Evolutionary conservation across 2,797 vertebrate species (phyloP), one percentile per base, ranked within the genome.

Genomic region (Todus mexicanus): DNA sequence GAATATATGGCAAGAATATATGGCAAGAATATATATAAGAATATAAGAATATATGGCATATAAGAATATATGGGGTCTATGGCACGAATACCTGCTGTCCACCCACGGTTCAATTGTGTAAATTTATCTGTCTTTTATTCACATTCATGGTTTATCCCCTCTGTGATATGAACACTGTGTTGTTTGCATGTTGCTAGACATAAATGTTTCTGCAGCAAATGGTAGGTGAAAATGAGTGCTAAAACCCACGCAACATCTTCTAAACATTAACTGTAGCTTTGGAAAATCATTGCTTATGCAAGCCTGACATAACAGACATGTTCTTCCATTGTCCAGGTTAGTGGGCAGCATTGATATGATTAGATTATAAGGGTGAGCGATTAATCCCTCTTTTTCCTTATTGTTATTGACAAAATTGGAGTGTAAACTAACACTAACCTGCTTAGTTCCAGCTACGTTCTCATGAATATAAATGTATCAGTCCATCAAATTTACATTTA

Each of bases 401-500:
- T 95, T 88, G 89, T 56, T 96, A 88, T 94, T 95, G 95, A 95
- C 94, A 90, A 94, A 95, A 87, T 63, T 77, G 84, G 72, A 86
- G 68, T 75, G 86, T 93, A 87, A 97, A 96, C 95, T 92, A 92
- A 88, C 87, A 84, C 91, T 92, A 87, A 93, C 86, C 87, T 89
- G 69, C 93, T 96, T 95, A 90, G 35, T 37, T 91, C 93, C 85
- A 90, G 73, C 76, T 74, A 91, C 25, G 12, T 54, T 84, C 93
- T 95, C 89, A 92, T 95, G 89, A 97, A 97, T 97, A 95, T 94
- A 97, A 96, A 94, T 91, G 89, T 37, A 57, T 78, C 95, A 83
- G 75, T 81, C 94, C 90, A 93, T 94, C 89, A 95, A 66, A 92
- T 96, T 96, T 95, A 84, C 89, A 93, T 95, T 94, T 88, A 87